phyloP scores from a whole-genome alignment of 2,113 vertebrate species.

The Tragelaphus strepsiceros region DNA sequence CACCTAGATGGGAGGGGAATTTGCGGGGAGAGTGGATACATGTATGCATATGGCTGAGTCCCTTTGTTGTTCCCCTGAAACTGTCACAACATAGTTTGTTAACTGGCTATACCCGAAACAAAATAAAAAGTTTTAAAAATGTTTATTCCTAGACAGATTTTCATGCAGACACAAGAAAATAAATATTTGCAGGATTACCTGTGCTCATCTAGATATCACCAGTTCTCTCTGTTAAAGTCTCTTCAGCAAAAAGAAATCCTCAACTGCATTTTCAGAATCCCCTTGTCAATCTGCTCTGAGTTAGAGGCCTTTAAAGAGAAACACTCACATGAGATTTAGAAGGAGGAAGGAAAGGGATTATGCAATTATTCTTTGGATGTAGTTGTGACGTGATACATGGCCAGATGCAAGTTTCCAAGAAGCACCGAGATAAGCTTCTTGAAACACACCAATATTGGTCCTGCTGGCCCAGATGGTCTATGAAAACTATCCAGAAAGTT shows the following conservation, averaged over 20 bases:
- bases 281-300: not conserved
- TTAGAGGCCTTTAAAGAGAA: not conserved
- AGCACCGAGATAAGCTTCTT: not conserved
- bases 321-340: not conserved
- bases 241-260: not conserved
- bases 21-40: not conserved
- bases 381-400: not conserved
- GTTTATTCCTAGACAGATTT: not conserved
- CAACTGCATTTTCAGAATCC: not conserved
- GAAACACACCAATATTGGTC: not conserved
- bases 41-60: not conserved
- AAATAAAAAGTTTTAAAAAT: not conserved
- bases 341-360: not conserved
- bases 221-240: not conserved
- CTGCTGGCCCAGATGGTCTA: not conserved
- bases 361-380: not conserved
- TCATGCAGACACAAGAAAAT: not conserved
- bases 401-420: not conserved
- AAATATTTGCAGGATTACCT: not conserved
- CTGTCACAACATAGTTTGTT: not conserved
- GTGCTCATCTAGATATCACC: not conserved
- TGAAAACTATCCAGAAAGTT: not conserved
- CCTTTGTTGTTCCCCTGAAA: not conserved
- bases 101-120: not conserved
- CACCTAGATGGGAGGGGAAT: not conserved